Evolutionary conservation across 2,888 invertebrate species (phyloP), one percentile per base, ranked within the genome.

Genomic region (Exephanes ischioxanthus): DNA sequence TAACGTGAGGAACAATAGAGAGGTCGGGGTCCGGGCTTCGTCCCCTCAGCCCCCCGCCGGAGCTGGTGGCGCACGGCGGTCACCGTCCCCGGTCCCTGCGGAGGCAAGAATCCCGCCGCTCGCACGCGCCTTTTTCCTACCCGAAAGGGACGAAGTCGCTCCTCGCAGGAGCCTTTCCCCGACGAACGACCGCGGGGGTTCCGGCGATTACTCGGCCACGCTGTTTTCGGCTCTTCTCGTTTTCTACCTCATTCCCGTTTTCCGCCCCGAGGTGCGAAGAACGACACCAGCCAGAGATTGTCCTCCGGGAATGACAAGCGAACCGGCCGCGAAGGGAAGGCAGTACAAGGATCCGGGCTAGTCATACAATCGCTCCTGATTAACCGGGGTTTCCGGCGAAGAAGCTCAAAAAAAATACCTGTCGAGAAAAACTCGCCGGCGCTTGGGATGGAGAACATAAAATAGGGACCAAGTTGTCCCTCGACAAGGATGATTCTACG

Each of bases 1-100:
- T 89, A 90, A 89, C 90, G 86, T 87, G 67, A 85, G 85, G 89
- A 89, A 91, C 91, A 91, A 91, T 85, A 37, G 77, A 53, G 14
- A 48, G 11, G 26, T 37, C 83, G 16, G 71, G 66, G 51, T 82
- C 73, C 48, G 22, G 48, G 73, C 77, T 82, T 76, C 53, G 77
- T 66, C 67, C 41, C 45, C 78, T 55, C 73, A 75, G 80, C 67
- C 68, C 26, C 80, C 51, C 55, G 77, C 76, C 72, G 55, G 77
- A 84, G 58, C 86, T 87, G 87, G 86, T 85, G 81, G 83, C 83
- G 72, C 77, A 73, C 67, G 66, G 58, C 72, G 76, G 68, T 67
- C 61, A 45, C 48, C 58, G 80, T 72, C 61, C 77, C 63, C 48
- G 61, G 33, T 11, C 79, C 66, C 48, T 14, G 77, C 26, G 68